Conservation (phyloP, 2,888 invertebrate species). For the Phrixothrix hirtus region DNA sequence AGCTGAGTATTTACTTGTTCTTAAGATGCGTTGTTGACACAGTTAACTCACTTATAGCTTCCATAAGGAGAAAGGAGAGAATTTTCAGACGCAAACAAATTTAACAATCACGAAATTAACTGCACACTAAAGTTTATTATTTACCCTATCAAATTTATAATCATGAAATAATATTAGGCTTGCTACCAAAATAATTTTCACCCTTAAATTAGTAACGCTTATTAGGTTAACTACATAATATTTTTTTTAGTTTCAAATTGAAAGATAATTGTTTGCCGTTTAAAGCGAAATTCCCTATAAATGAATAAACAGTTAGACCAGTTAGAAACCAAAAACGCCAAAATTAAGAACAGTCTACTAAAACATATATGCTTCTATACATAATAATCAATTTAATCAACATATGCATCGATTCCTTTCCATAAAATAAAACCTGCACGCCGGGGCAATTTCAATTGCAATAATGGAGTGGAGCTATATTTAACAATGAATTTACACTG, state of each 20-base stretch:
- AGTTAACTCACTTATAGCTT: slow-evolving; percentile 30
- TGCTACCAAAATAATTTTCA: background rate
- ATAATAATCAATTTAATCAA: background rate
- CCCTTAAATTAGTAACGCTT: background rate
- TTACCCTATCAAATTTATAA: slow-evolving; percentile 23
- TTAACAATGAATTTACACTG: slow-evolving; percentile 12
- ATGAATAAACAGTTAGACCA: too few relatives aligned
- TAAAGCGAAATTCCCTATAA: too few relatives aligned
- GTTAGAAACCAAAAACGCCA: too few relatives aligned
- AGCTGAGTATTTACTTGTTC: slow-evolving; percentile 41
- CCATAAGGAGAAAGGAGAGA: slow-evolving; percentile 19
- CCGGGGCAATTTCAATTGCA: too few relatives aligned
- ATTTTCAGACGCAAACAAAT: slow-evolving; percentile 6
- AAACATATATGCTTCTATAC: background rate
- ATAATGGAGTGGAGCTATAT: slow-evolving; percentile 9
- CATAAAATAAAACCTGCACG: slow-evolving; percentile 1
- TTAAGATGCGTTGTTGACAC: slow-evolving; percentile 33
- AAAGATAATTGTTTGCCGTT: too few relatives aligned
- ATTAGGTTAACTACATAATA: too few relatives aligned
- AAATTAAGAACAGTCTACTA: too few relatives aligned
- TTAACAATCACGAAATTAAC: slow-evolving; percentile 21
- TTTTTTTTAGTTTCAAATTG: too few relatives aligned
- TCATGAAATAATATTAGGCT: slow-evolving; percentile 7
- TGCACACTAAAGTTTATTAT: slow-evolving; percentile 14
- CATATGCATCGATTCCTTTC: background rate